Evolutionary conservation across 2,113 vertebrate species (phyloP), one percentile per base, ranked within the genome.

Genomic region (Cygnus atratus): DNA sequence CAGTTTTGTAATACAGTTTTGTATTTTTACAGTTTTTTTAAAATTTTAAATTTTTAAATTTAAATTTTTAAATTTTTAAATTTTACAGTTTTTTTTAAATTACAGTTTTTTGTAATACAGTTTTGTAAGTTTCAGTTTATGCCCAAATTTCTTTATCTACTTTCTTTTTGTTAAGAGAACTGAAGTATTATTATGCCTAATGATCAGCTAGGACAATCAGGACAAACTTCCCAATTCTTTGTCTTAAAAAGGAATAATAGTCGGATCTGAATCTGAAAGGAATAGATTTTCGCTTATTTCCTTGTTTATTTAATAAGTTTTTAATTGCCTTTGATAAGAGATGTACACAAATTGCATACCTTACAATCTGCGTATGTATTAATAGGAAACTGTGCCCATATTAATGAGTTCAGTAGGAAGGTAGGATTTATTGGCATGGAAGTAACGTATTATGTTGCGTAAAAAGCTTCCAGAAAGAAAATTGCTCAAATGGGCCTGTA

Each of bases 381-480:
- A 73, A 24, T 61, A 88, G 43, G 65, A 22, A 88, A 35, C 29
- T 52, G 57, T 21, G 15, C 26, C 43, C 61, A 16, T 29, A 57
- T 43, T 59, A 78, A 71, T 21, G 18, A 75, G 5, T 72, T n/a
- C 59, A 39, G 52, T 14, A 80, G 65, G 65, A 77, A 67, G 33
- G 43, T 6, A 75, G 57, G 35, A 93, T 91, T 92, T 84, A 84
- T 75, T 61, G 43, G 65, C 22, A 88, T 55, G 52, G 39, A 88
- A 92, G 87, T 87, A 86, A 92, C 72, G 77, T 29, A 43, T 85
- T 26, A 39, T 85, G 61, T 93, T 59, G 55, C 80, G 93, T 92
- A 72, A 87, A 68, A 87, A 93, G 73, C 61, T 78, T 91, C 70
- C 77, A 91, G 73, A 82, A 91, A 43, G 39, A 35, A 81, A 92